Evolutionary conservation across 2,113 vertebrate genomes (phyloP).

Genomic region (Thymallus thymallus): DNA sequence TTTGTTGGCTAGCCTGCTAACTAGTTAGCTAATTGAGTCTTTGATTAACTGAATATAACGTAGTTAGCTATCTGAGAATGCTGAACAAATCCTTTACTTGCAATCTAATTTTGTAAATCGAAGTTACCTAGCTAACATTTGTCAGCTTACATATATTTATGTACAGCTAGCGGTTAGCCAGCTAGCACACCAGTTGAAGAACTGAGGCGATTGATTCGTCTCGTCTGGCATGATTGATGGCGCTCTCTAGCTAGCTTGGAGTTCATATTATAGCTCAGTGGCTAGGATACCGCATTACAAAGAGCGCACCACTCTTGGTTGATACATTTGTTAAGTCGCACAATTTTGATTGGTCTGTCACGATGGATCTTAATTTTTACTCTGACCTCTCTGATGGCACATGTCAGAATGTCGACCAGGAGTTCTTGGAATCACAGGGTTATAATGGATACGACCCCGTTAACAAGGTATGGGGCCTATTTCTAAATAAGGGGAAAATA

Average conservation of each 20-base stretch:
- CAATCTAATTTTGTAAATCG: too few species aligned
- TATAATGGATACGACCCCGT: constrained; percentile 59
- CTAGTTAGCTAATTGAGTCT: neutral
- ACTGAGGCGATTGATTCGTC: neutral
- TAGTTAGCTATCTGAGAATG: too few species aligned
- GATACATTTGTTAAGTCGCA: neutral
- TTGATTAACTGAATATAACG: neutral
- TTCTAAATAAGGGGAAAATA: neutral
- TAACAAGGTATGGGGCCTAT: constrained; percentile 58
- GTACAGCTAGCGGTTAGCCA: neutral
- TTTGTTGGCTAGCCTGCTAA: constrained; percentile 1
- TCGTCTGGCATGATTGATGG: neutral
- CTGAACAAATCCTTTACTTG: too few species aligned
- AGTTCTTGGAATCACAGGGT: constrained; percentile 65
- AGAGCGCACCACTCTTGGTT: too few species aligned
- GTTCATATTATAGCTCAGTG: too few species aligned
- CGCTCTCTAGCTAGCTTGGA: neutral
- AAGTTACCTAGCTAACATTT: too few species aligned
- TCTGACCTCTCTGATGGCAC: constrained; percentile 67
- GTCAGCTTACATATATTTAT: neutral
- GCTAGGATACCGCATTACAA: neutral
- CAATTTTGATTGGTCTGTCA: neutral
- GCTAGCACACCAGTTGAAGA: neutral
- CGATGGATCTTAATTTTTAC: constrained; percentile 74
- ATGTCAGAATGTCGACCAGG: constrained; percentile 62